These are phyloP conservation scores for Epizoanthus scotinus DNA, from an alignment of 92 coral and sea anemone species.

Conservation along the genomic window DNA sequence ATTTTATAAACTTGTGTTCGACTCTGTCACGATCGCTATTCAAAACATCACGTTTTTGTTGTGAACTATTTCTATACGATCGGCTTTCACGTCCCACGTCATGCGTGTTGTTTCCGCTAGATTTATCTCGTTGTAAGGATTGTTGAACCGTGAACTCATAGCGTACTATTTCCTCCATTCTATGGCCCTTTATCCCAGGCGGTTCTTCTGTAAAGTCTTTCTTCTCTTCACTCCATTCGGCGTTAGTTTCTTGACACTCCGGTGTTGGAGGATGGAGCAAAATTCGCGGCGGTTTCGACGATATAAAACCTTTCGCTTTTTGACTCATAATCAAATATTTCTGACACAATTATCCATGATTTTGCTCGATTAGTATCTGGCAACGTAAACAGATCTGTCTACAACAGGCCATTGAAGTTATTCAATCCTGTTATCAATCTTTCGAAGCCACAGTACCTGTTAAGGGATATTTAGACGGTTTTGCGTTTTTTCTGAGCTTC, in stretches of 20 bases:
- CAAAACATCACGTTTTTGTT: slow-evolving; percentile 6
- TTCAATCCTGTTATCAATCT: neutral
- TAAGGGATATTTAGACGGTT: no score
- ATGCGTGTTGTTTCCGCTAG: slow-evolving; percentile 23
- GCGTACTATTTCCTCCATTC: neutral
- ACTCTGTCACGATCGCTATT: slow-evolving; percentile 16
- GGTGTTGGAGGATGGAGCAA: slow-evolving; percentile 30
- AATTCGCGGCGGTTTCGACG: slow-evolving; percentile 12
- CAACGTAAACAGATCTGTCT: neutral
- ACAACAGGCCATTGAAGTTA: neutral
- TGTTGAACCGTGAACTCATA: slow-evolving; percentile 26
- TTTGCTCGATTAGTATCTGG: neutral
- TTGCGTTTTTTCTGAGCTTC: no score
- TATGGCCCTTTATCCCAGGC: neutral
- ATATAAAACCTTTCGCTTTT: neutral
- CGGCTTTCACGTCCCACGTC: slow-evolving; percentile 26
- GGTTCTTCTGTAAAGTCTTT: neutral
- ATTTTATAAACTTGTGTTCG: neutral
- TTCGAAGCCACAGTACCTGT: no score
- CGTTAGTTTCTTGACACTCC: slow-evolving; percentile 3
- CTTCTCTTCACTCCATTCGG: neutral
- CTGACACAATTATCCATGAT: neutral
- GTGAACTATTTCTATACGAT: neutral
- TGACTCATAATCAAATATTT: neutral
- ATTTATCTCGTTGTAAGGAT: neutral